Percentiles rank a stretch among this genome's conserved stretches.
Conservation (phyloP, 2,888 invertebrate species). For the Zygothrica quintamaculata region DNA sequence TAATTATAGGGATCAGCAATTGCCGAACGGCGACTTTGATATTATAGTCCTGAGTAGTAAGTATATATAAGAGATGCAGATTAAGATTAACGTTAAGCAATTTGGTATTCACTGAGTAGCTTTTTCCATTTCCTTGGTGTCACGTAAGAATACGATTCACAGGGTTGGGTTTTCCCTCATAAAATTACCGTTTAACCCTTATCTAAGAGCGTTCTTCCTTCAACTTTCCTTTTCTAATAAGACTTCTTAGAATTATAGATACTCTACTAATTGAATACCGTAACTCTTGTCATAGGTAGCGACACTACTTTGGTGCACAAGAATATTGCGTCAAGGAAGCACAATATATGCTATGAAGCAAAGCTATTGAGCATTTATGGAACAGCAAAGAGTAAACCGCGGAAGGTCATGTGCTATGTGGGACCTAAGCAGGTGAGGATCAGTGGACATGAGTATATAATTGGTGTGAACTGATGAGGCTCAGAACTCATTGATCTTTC, state of each 20-base stretch:
- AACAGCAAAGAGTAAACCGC: conserved; percentile 87
- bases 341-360: conserved; percentile 94
- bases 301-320: conserved; percentile 94
- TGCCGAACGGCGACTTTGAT: conserved; percentile 96
- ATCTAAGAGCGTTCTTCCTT: too few species aligned
- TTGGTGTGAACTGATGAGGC: conserved; percentile 58
- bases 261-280: too few species aligned
- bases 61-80: conserved; percentile 71
- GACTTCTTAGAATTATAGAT: too few species aligned
- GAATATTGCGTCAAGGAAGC: conserved; percentile 93
- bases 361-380: conserved; percentile 88
- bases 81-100: too few species aligned
- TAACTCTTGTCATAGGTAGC: conserved; percentile 86
- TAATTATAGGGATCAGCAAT: conserved; percentile 89
- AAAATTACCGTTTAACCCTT: too few species aligned
- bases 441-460: not conserved
- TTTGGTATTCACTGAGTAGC: too few species aligned
- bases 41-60: conserved; percentile 95
- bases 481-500: conserved; percentile 83
- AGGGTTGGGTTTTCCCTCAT: too few species aligned
- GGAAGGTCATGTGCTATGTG: conserved; percentile 95
- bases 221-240: too few species aligned
- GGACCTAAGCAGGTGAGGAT: conserved; percentile 91
- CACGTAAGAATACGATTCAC: too few species aligned
- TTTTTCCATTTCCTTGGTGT: too few species aligned